A percentile compares a stretch with the other conserved stretches of the same genome.
Evolutionary conservation across 2,888 invertebrate genomes (phyloP).

Genomic region (Caenorhabditis uteleia): DNA sequence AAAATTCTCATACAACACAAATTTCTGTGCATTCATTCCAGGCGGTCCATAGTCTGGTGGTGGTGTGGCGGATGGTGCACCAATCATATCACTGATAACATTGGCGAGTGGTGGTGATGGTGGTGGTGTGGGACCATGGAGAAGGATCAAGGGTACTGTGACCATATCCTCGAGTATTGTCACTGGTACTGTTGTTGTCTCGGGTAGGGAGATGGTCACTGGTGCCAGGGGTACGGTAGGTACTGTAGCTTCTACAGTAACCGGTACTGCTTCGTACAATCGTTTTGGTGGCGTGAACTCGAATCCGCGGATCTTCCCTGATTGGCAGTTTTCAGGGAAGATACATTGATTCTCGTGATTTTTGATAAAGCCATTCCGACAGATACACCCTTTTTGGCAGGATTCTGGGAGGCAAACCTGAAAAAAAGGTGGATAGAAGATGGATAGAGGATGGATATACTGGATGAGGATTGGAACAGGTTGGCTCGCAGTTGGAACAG

Average conservation of each 20-base stretch:
- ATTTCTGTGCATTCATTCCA: conserved; percentile 21
- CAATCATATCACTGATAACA: conserved; percentile 20
- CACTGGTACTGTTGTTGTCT: neutral
- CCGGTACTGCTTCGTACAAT: conserved; percentile 32
- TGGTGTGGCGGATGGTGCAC: conserved; percentile 35
- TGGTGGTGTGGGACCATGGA: conserved; percentile 32
- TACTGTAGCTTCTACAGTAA: conserved; percentile 3
- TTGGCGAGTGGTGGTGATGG: conserved; percentile 21
- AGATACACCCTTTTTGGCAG: conserved; percentile 19
- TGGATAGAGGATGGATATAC: conserved; percentile 1
- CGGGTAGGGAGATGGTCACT: conserved; percentile 1
- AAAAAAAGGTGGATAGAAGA: neutral
- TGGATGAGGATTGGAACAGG: conserved; percentile 11
- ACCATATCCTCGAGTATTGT: neutral
- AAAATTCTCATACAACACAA: conserved; percentile 24
- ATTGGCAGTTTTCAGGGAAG: conserved; percentile 1
- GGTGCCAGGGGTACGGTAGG: neutral
- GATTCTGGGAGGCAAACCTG: conserved; percentile 19
- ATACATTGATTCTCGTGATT: neutral
- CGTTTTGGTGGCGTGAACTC: conserved; percentile 16
- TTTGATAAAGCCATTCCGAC: conserved; percentile 15
- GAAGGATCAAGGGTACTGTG: conserved; percentile 4
- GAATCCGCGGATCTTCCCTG: conserved; percentile 1
- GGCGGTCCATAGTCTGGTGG: conserved; percentile 41
- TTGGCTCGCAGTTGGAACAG: conserved; percentile 13